Conservation (phyloP, 2,113 vertebrate species). For the Micronycteris hirsuta region DNA sequence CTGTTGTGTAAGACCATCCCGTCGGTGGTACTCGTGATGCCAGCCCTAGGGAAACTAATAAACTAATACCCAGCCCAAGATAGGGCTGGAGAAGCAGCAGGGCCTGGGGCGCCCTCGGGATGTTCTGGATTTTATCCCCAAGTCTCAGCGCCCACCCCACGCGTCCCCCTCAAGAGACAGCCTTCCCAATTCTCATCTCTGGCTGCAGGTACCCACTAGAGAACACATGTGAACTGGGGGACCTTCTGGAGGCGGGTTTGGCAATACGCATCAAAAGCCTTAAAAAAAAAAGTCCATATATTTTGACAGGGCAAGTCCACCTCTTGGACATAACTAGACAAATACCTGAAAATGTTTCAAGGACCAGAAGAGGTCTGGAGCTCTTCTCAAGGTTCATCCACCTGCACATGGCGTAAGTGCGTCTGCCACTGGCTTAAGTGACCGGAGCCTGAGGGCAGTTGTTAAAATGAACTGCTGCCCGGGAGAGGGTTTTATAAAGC, state of each 20-base stretch:
- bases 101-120: too few relatives aligned
- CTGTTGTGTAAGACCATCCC: neutral
- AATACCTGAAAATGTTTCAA: neutral
- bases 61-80: neutral
- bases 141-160: neutral
- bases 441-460: neutral
- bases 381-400: neutral
- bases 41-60: neutral
- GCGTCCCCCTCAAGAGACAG: too few relatives aligned
- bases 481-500: too few relatives aligned
- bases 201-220: neutral
- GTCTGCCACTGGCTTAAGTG: neutral
- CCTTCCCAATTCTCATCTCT: neutral
- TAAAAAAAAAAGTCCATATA: neutral
- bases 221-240: neutral
- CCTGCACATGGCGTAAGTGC: neutral
- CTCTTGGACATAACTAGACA: neutral
- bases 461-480: neutral
- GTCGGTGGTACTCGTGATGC: neutral
- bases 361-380: neutral
- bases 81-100: neutral
- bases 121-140: neutral
- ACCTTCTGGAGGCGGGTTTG: neutral
- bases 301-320: neutral
- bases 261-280: neutral